Base-by-base conservation (phyloP, 2,888 invertebrate genomes). In the Ditylenchus weischeri region DNA sequence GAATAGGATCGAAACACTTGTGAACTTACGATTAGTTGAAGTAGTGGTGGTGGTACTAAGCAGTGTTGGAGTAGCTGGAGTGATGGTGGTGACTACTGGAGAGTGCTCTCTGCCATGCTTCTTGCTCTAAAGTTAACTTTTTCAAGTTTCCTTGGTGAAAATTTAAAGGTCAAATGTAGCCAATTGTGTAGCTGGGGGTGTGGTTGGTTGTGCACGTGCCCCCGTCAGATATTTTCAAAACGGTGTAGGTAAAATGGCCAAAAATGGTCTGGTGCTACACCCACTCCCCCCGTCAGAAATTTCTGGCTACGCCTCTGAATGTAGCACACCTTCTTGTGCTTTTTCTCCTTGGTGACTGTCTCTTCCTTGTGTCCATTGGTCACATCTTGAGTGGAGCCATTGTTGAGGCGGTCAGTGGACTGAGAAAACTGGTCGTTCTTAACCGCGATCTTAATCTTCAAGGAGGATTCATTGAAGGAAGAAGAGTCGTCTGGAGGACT, bases 401-500 rank as follows among this genome's bases (percentile, higher is more conserved):
- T 54, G 23, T 15, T 29, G 29, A 29, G 29, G 29, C 29, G 29
- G 29, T 29, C 29, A 29, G 29, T 29, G 10, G 29, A 54, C 54
- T 21, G 23, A 21, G 54, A 29, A n/a, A 43, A 43, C 43, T 54
- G 21, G 29, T 54, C 54, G 54, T 54, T 54, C 7, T 54, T 54
- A 7, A 54, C 54, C 15, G 54, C 29, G n/a, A 54, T 54, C n/a
- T 54, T 54, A 11, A 54, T 23, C 54, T 54, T 54, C 54, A 54
- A 29, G 6, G 54, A 54, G 8, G 43, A 43, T 10, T 43, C 43
- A 15, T 43, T 43, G 43, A 43, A 43, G 43, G 43, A 10, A 15
- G 43, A 43, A 15, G 43, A 43, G 43, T 43, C 43, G 43, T 43
- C 43, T 43, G 43, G 13, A 43, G 43, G 43, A 15, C 43, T 43